Percentiles rank a stretch among this genome's conserved stretches.
Conservation (phyloP, 2,113 vertebrate species). For the Leptodactylus fuscus region DNA sequence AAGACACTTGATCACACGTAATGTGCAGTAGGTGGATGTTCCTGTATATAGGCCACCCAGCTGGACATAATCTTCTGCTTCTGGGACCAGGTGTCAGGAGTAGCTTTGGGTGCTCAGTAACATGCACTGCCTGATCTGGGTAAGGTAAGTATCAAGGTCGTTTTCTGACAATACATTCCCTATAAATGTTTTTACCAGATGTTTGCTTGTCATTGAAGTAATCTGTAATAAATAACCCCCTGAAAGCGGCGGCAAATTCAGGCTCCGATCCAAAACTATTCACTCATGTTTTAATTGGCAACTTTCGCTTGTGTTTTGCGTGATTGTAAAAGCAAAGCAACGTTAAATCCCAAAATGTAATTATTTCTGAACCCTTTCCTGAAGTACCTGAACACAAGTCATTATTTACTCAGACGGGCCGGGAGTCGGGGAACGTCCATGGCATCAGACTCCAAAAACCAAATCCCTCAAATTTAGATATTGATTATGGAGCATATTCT, state of each 20-base stretch:
- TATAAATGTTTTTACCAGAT: not conserved
- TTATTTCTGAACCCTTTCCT: conserved; percentile 40
- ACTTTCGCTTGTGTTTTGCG: conserved; percentile 40
- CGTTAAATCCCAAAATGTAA: conserved; percentile 42
- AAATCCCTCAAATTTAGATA: not conserved
- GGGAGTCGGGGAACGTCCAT: not conserved
- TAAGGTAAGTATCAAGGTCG: too few relatives aligned
- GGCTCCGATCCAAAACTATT: conserved; percentile 8
- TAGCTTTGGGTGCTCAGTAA: too few relatives aligned
- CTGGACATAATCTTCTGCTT: too few relatives aligned
- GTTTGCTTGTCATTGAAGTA: not conserved
- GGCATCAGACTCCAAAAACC: not conserved
- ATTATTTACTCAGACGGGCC: conserved; percentile 32
- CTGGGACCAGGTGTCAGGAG: too few relatives aligned
- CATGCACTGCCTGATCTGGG: too few relatives aligned
- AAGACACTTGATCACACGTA: too few relatives aligned
- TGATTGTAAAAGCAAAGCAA: conserved; percentile 39
- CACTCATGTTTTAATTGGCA: conserved; percentile 41
- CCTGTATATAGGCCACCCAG: too few relatives aligned
- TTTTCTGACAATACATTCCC: not conserved
- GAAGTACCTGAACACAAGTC: conserved; percentile 36
- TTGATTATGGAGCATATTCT: not conserved
- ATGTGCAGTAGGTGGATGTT: too few relatives aligned
- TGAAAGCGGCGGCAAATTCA: not conserved
- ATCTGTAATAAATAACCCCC: not conserved